Percentiles rank a stretch among this genome's conserved stretches.
Evolutionary conservation across 2,113 vertebrate genomes (phyloP).

Genomic region (Lycocorax pyrrhopterus): DNA sequence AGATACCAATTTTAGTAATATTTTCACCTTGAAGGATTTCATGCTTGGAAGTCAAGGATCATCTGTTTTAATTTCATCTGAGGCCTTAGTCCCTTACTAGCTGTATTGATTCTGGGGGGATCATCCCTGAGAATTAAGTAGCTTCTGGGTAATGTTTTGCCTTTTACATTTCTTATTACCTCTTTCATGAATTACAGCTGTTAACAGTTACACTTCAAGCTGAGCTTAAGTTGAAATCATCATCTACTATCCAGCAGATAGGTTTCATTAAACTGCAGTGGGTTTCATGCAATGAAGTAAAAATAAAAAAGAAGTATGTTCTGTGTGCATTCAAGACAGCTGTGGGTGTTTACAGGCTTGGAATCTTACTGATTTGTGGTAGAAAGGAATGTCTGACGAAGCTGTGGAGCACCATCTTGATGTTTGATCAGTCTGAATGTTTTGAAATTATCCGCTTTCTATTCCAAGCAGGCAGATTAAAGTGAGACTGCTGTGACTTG

Average conservation of each 20-base stretch:
- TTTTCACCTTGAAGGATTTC: background rate
- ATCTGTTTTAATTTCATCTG: background rate
- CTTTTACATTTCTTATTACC: background rate
- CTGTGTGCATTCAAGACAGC: background rate
- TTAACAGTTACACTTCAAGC: background rate
- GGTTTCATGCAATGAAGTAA: background rate
- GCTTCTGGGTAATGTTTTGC: background rate
- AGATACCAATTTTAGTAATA: background rate
- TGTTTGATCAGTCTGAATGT: conserved; percentile 1
- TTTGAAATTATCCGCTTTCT: background rate
- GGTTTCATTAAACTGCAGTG: background rate
- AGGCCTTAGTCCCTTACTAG: background rate
- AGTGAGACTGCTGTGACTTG: conserved; percentile 7
- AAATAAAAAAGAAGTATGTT: background rate
- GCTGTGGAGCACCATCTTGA: background rate
- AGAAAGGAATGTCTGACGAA: background rate
- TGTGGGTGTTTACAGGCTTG: background rate
- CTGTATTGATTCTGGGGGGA: background rate
- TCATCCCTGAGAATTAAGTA: background rate
- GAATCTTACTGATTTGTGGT: background rate
- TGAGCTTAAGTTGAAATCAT: background rate
- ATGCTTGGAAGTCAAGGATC: background rate
- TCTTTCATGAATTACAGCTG: background rate
- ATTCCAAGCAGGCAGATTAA: conserved; percentile 28
- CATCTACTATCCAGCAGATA: background rate